Conservation (phyloP, 2,113 vertebrate species). For the Diglossa brunneiventris region DNA sequence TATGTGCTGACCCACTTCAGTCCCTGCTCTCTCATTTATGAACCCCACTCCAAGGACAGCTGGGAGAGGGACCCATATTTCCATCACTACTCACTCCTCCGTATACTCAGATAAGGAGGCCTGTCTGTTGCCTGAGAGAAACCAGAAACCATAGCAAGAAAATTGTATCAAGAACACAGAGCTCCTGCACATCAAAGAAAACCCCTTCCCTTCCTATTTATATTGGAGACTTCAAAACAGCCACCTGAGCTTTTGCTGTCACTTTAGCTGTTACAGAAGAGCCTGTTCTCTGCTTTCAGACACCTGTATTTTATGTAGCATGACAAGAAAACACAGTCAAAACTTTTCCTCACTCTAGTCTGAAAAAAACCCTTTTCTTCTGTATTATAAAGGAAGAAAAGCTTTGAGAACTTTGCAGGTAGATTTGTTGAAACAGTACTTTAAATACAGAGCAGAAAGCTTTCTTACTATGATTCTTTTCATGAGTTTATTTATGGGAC, state of each 20-base stretch:
- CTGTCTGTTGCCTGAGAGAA: background rate
- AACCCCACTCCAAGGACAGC: background rate
- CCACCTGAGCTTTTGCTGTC: background rate
- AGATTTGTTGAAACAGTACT: background rate
- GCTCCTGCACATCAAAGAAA: background rate
- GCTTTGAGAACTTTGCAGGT: conserved; percentile 2
- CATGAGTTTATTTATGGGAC: background rate
- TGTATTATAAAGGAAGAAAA: background rate
- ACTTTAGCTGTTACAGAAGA: background rate
- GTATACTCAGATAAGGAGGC: accelerated
- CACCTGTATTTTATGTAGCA: background rate
- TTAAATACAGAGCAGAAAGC: background rate
- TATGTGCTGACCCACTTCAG: background rate
- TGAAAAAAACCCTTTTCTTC: background rate
- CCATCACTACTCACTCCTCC: background rate
- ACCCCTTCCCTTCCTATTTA: background rate
- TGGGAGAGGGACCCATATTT: background rate
- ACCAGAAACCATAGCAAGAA: background rate
- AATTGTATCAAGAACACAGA: background rate
- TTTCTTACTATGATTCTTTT: background rate
- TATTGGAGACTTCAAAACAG: background rate
- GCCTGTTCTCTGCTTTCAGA: background rate
- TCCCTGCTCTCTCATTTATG: background rate
- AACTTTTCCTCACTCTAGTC: conserved; percentile 3
- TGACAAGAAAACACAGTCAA: conserved; percentile 1